Conservation (phyloP, 2,113 vertebrate genomes). For the Microcebus lehilahytsara region DNA sequence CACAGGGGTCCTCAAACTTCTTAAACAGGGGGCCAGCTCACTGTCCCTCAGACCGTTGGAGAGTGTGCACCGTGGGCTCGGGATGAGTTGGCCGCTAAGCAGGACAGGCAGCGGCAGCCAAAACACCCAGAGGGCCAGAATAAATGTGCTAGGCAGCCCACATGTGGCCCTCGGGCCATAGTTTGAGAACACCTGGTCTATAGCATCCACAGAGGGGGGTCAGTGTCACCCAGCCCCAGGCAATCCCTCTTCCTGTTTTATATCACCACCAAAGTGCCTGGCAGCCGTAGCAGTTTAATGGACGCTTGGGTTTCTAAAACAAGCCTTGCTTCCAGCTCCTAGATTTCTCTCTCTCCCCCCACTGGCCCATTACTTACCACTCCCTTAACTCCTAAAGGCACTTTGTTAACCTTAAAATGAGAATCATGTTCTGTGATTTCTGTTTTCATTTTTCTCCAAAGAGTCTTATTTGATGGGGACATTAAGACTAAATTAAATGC, state of each 20-base stretch:
- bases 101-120: no score
- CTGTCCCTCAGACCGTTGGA: no score
- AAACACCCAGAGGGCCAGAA: no score
- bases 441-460: neutral
- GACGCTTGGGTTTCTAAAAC: neutral
- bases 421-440: neutral
- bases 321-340: neutral
- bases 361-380: neutral
- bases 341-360: neutral
- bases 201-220: conserved; percentile 8
- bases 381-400: neutral
- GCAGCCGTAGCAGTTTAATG: neutral
- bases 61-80: fast-evolving
- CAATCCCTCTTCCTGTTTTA: conserved; percentile 54
- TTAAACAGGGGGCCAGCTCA: no score
- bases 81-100: no score
- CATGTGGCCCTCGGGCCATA: no score
- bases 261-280: neutral
- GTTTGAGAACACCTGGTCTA: no score
- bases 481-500: neutral
- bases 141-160: no score
- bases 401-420: neutral
- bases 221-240: neutral
- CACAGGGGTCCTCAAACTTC: no score
- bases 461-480: neutral